Percentiles rank a stretch among this genome's conserved stretches.
These are phyloP conservation scores for Cataglyphis altisquamis DNA, from an alignment of 2,888 invertebrate genomes.

Conservation along the genomic window DNA sequence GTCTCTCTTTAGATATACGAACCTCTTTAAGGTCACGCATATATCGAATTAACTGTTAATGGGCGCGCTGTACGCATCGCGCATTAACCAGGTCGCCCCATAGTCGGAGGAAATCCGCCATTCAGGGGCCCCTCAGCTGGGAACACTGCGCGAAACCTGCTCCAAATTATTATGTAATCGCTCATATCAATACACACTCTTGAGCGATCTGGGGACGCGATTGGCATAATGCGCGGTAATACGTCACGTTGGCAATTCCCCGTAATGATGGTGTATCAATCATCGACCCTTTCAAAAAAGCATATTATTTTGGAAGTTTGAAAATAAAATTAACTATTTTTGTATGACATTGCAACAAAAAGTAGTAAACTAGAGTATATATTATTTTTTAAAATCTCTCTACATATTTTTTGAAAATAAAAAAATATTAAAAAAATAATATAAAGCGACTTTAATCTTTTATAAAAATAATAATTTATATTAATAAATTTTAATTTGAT, in stretches of 20 bases:
- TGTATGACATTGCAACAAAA: neutral
- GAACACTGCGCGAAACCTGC: conserved; percentile 64
- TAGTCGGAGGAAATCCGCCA: conserved; percentile 73
- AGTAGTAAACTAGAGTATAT: neutral
- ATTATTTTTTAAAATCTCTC: neutral
- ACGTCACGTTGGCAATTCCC: conserved; percentile 5
- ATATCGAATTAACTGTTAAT: conserved; percentile 67
- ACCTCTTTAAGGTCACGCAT: conserved; percentile 44
- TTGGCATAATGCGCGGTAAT: conserved; percentile 27
- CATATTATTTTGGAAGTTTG: neutral
- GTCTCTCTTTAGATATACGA: conserved; percentile 5
- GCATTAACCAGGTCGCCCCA: conserved; percentile 53
- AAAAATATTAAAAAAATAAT: neutral
- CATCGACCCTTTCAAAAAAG: neutral
- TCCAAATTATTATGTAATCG: conserved; percentile 71
- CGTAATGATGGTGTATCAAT: conserved; percentile 17
- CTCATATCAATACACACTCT: conserved; percentile 52
- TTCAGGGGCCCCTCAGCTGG: conserved; percentile 68
- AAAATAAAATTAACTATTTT: neutral
- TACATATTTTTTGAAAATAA: neutral
- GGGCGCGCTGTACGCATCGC: conserved; percentile 11
- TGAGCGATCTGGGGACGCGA: conserved; percentile 36
- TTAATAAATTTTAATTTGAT: neutral
- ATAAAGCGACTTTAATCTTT: neutral
- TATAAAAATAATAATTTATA: neutral